These are phyloP conservation scores for Tarsius wallacei DNA, from an alignment of 2,797 vertebrate species.

Conservation along the genomic window DNA sequence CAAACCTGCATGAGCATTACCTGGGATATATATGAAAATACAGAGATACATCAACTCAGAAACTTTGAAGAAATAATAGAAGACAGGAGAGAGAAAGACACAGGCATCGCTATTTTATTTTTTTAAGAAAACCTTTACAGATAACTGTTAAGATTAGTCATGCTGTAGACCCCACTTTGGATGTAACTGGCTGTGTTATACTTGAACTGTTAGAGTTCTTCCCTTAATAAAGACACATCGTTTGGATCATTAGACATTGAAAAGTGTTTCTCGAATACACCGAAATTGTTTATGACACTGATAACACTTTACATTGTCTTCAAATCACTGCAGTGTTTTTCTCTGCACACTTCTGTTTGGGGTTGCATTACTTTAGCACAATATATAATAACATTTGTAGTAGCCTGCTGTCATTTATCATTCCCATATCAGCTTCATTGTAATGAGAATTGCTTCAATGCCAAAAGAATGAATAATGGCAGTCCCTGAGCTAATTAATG, in stretches of 20 bases:
- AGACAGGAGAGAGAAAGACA: neutral
- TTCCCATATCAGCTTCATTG: slow-evolving; percentile 7
- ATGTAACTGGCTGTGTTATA: neutral
- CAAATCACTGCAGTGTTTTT: neutral
- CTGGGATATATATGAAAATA: neutral
- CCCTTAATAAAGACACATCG: neutral
- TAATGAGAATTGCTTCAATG: slow-evolving; percentile 47
- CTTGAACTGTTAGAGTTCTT: neutral
- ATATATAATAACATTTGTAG: neutral
- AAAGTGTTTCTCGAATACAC: neutral
- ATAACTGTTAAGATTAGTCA: neutral
- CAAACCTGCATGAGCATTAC: neutral
- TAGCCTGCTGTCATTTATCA: slow-evolving; percentile 58
- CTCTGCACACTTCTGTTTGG: neutral
- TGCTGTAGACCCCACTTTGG: neutral
- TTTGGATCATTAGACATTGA: neutral
- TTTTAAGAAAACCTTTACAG: neutral
- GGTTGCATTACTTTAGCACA: neutral
- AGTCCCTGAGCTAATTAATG: slow-evolving; percentile 54
- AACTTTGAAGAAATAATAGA: neutral
- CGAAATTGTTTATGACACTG: neutral
- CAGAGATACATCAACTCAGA: neutral
- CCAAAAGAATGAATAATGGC: slow-evolving; percentile 64
- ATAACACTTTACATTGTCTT: neutral
- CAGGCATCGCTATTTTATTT: neutral